Conservation (phyloP, 2,797 vertebrate species). For the Liasis olivaceus region DNA sequence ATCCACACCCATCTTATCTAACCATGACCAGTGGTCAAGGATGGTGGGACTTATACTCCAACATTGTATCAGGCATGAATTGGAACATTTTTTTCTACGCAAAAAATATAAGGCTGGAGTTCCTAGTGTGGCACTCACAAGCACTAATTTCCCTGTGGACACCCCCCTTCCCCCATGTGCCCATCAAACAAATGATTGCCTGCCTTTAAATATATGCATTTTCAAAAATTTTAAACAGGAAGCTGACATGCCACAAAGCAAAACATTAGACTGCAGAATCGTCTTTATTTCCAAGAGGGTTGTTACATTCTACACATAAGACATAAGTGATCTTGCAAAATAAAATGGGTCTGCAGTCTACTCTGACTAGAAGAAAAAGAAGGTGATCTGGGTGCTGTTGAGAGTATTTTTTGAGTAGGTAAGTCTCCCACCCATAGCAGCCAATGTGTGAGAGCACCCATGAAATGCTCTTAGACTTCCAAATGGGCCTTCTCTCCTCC, state of each 20-base stretch:
- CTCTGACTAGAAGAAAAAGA: neutral
- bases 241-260: neutral
- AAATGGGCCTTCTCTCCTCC: neutral
- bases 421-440: too few relatives aligned
- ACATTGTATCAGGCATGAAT: neutral
- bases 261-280: neutral
- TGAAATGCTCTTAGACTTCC: neutral
- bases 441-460: neutral
- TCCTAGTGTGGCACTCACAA: neutral
- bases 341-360: neutral
- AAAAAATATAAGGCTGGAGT: neutral
- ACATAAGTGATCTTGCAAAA: neutral
- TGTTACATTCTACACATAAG: neutral
- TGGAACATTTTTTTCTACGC: neutral
- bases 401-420: neutral
- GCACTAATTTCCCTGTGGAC: neutral
- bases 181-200: neutral
- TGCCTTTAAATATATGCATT: neutral
- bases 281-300: neutral
- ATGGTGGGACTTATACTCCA: neutral
- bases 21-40: neutral
- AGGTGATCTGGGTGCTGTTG: neutral
- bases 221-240: neutral
- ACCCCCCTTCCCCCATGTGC: neutral
- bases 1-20: neutral